Conservation (phyloP, 2,888 invertebrate genomes). For the Rotaria socialis region DNA sequence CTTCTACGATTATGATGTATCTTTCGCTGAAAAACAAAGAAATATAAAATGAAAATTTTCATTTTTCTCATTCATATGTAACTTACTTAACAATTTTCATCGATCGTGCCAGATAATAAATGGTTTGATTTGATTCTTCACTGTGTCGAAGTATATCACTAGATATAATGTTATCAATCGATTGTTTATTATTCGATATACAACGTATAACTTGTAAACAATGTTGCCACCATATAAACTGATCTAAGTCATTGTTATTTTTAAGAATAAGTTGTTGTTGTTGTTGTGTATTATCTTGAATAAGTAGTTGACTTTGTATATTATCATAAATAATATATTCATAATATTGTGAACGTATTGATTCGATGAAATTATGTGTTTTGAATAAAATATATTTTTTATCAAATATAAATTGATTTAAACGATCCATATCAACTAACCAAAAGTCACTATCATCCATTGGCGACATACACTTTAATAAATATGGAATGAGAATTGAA, state of each 20-base stretch:
- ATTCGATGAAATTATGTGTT: not conserved
- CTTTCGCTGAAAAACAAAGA: not conserved
- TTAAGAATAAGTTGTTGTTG: not conserved
- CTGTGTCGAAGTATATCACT: not conserved
- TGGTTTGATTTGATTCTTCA: not conserved
- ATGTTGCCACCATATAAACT: not conserved
- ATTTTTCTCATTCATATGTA: not conserved
- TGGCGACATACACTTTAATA: not conserved
- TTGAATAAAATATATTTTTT: not conserved
- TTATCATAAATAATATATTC: conserved; percentile 1
- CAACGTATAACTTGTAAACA: conserved; percentile 12
- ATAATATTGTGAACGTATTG: not conserved
- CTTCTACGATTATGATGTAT: not conserved
- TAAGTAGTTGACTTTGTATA: not conserved
- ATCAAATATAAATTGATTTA: not conserved
- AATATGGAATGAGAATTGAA: not conserved
- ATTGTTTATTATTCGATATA: not conserved
- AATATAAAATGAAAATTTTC: not conserved
- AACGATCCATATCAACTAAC: not conserved
- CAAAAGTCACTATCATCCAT: not conserved
- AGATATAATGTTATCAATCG: not conserved
- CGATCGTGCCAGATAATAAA: not conserved
- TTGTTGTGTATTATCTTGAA: not conserved
- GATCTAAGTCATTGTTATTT: not conserved
- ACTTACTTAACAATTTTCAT: not conserved